A percentile compares a stretch with the other conserved stretches of the same genome.
phyloP scores from a whole-genome alignment of 2,797 vertebrate species.

The Sebastes umbrosus region DNA sequence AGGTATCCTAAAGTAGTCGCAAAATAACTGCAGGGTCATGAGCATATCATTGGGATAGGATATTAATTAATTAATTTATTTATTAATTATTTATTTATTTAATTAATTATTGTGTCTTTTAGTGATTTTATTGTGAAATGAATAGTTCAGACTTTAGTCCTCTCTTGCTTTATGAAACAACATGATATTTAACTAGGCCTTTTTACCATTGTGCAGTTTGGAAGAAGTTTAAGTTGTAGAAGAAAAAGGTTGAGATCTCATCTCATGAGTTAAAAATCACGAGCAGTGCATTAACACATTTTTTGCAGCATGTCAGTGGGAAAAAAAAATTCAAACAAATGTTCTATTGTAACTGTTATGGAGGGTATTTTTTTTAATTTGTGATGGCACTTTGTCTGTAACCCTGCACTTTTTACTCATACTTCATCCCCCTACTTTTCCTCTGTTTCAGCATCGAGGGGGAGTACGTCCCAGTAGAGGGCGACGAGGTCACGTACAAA shows the following conservation, averaged over 20 bases:
- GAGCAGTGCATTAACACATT: neutral
- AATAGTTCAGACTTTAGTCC: neutral
- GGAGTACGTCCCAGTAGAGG: conserved; percentile 96
- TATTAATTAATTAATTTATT: neutral
- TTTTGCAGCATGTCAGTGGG: neutral
- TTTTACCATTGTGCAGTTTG: no score
- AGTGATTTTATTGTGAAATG: neutral
- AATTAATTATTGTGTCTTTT: neutral
- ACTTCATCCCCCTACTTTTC: neutral
- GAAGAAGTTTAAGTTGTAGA: no score
- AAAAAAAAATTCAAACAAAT: neutral
- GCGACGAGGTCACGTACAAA: conserved; percentile 97
- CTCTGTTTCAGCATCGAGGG: conserved; percentile 90
- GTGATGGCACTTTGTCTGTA: neutral
- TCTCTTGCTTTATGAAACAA: neutral
- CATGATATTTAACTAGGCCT: neutral
- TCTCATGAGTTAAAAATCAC: neutral
- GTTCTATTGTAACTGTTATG: neutral
- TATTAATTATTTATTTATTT: no score
- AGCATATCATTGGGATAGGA: neutral
- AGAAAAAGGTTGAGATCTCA: neutral
- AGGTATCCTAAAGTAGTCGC: neutral
- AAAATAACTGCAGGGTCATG: neutral
- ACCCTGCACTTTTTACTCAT: neutral
- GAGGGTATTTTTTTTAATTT: neutral